Base-by-base conservation (phyloP, 2,113 vertebrate species). In the Vulpes ferrilata region DNA sequence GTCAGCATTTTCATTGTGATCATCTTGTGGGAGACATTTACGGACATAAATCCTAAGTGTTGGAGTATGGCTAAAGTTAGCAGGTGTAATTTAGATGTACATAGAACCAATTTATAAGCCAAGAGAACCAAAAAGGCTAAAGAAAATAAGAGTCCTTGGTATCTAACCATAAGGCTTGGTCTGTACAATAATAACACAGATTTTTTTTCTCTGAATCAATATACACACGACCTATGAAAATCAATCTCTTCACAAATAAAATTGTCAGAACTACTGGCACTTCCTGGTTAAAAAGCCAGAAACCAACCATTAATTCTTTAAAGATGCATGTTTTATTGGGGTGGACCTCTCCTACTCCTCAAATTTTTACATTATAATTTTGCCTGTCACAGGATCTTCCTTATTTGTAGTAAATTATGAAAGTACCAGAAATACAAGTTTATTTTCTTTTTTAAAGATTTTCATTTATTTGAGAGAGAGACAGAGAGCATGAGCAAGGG, bases 41-140 rank as follows among this genome's bases (percentile, higher is more conserved):
- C 8, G 95, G 96, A 74, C 1, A 25, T 90, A 87, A 85, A 76
- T 43, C 7, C 35, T 88, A 79, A 59, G 11, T 76, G 32, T 55
- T 74, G 60, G 55, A 60, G 3, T 60, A 59, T 69, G 3, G n/a
- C 23, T 92, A 60, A 57, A 83, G 5, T 76, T 80, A 83, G 83
- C 43, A 87, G 48, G 27, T 78, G 15, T 20, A 79, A 92, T 84
- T 94, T 93, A 80, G 38, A 95, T 78, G 11, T 69, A 92, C 60
- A 25, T 35, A 83, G 69, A 92, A 88, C 7, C 51, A 74, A 81
- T n/a, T 69, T 60, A 51, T 71, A 76, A 90, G 30, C 27, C 20
- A 73, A 19, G 35, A 43, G 83, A 30, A 88, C 13, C 13, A 4
- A 15, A 48, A 84, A 73, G 0, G 16, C 7, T 85, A 19, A 89